These are phyloP conservation scores for Oceanodroma tethys DNA, from an alignment of 2,113 vertebrate genomes.

Conservation along the genomic window DNA sequence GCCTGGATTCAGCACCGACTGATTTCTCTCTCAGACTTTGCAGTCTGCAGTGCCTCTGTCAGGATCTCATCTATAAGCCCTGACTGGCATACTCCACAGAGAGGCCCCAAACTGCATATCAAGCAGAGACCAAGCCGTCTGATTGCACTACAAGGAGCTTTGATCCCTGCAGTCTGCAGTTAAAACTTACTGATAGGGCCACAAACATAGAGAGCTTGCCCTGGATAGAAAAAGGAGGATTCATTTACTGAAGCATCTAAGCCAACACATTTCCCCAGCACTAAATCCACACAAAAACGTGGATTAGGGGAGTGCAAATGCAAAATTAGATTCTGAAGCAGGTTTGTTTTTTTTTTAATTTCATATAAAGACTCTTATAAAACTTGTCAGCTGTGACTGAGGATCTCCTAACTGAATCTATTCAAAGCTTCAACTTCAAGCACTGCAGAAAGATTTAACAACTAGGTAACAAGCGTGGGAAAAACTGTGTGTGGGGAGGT, in stretches of 20 bases:
- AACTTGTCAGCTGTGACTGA: constrained; percentile 32
- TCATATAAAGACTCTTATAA: neutral
- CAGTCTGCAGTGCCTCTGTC: neutral
- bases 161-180: neutral
- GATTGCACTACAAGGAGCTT: neutral
- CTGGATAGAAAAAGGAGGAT: neutral
- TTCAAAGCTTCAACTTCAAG: constrained; percentile 35
- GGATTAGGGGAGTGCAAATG: neutral
- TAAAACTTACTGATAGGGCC: neutral
- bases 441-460: constrained; percentile 36
- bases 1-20: neutral
- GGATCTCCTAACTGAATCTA: constrained; percentile 32
- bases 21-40: neutral
- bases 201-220: neutral
- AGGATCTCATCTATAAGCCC: neutral
- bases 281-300: neutral
- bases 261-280: neutral
- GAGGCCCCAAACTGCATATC: neutral
- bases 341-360: neutral
- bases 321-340: neutral
- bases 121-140: neutral
- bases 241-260: neutral
- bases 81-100: neutral
- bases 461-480: constrained; percentile 13
- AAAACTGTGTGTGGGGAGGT: neutral